Percentiles rank a stretch among this genome's conserved stretches.
phyloP scores from a whole-genome alignment of 2,888 invertebrate genomes.

The Meandrusa payeni region DNA sequence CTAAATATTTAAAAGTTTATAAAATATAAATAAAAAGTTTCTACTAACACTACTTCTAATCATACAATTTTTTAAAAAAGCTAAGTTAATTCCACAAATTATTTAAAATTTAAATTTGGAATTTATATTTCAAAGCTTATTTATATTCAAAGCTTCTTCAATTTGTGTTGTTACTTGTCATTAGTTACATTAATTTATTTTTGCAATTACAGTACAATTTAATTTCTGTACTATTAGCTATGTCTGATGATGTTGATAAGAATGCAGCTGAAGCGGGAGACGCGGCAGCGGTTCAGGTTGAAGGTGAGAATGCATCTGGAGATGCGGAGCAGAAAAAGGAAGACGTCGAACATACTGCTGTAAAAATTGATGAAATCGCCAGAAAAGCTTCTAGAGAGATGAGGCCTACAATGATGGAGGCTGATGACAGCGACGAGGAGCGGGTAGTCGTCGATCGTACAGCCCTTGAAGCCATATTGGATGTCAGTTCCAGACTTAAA shows the following conservation, averaged over 20 bases:
- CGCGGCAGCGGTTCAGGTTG: slow-evolving; percentile 27
- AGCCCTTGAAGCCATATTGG: slow-evolving; percentile 64
- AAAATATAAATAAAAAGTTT: no score
- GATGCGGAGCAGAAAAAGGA: slow-evolving; percentile 32
- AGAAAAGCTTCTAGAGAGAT: slow-evolving; percentile 39
- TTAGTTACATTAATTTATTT: slow-evolving; percentile 11
- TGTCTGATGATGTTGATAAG: slow-evolving; percentile 44
- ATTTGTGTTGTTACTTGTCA: slow-evolving; percentile 6
- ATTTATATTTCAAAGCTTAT: background rate
- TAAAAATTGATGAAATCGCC: slow-evolving; percentile 40
- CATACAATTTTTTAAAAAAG: no score
- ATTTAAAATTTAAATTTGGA: slow-evolving; percentile 8
- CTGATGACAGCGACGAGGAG: slow-evolving; percentile 27
- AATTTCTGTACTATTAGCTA: slow-evolving; percentile 29
- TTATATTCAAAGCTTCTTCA: no score
- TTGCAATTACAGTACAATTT: slow-evolving; percentile 25
- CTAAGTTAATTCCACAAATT: no score
- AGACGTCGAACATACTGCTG: slow-evolving; percentile 41
- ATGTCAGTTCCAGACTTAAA: slow-evolving; percentile 58
- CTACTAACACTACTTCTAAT: no score
- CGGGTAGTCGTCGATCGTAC: slow-evolving; percentile 55
- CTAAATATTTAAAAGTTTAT: no score
- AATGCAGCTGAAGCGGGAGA: slow-evolving; percentile 31
- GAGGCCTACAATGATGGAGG: slow-evolving; percentile 29
- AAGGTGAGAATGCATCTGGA: slow-evolving; percentile 25